Base-by-base conservation (phyloP, 2,113 vertebrate genomes). In the Atrichornis clamosus region DNA sequence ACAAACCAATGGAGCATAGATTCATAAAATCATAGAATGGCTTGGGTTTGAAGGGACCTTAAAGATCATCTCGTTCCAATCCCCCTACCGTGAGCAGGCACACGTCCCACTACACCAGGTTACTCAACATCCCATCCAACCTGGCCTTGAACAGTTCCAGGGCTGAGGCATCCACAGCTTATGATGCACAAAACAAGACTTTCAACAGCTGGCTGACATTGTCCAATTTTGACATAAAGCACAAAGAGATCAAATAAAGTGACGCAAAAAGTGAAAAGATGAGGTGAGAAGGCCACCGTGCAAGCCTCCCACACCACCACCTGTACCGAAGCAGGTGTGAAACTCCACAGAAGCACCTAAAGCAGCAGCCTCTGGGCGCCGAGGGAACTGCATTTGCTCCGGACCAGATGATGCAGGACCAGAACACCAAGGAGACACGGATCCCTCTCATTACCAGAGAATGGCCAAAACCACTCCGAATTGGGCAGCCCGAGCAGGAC, bases 371-470 rank as follows among this genome's bases (percentile, higher is more conserved):
- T n/a, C 5, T 17, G 19, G 15, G 2, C 24, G 7, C 55, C 3
- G 6, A 74, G 12, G 12, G 21, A 72, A 23, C 13, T 1, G 6
- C 35, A 15, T n/a, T 22, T 47, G n/a, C 13, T 44, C 24, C 30
- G 32, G 11, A 27, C 28, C n/a, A n/a, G n/a, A 24, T 84, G 13
- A 44, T 1, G 12, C 32, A 53, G 13, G n/a, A 39, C 15, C n/a
- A 58, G 20, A 5, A 3, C 53, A 35, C 7, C 70, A 11, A 53
- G 15, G n/a, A 68, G 15, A 74, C 1, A 1, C 0, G 0, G 15
- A 3, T 91, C 44, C 21, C n/a, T 12, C 28, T 24, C 32, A 30
- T 8, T 15, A 13, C 6, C 8, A 39, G 2, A 15, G 7, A 44
- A 49, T 0, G 3, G 41, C 44, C 62, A 33, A 10, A 37, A 13